Percentiles rank a stretch among this genome's conserved stretches.
phyloP scores from a whole-genome alignment of 2,888 invertebrate genomes.

The Steinernema hermaphroditum region DNA sequence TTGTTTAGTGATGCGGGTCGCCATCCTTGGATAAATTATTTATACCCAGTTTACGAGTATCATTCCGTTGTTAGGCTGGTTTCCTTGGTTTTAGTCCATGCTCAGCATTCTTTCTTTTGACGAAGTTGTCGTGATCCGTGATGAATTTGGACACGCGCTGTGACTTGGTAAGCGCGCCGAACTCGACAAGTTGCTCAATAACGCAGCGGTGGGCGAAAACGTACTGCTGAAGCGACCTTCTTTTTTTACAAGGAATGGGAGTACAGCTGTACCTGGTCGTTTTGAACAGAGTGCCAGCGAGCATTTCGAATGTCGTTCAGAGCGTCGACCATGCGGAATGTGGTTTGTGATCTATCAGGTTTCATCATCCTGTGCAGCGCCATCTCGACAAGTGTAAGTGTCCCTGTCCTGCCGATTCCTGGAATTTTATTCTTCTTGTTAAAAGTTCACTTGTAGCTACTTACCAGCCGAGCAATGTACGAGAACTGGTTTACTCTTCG shows the following conservation, averaged over 20 bases:
- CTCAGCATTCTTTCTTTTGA: neutral
- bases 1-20: too few species aligned
- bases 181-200: neutral
- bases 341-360: neutral
- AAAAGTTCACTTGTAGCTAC: too few species aligned
- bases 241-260: neutral
- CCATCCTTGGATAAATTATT: too few species aligned
- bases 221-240: too few species aligned
- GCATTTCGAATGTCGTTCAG: slow-evolving; percentile 1
- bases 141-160: neutral
- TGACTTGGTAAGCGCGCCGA: neutral
- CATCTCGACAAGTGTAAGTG: neutral
- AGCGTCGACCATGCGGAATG: slow-evolving; percentile 5
- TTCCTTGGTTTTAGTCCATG: too few species aligned
- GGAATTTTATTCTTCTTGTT: too few species aligned
- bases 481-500: neutral
- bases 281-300: slow-evolving; percentile 5
- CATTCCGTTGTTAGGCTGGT: too few species aligned
- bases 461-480: slow-evolving; percentile 9
- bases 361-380: neutral
- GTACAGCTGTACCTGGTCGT: neutral
- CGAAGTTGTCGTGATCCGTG: slow-evolving; percentile 2
- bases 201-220: slow-evolving; percentile 17
- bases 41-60: too few species aligned
- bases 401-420: slow-evolving; percentile 5